Conservation (phyloP, 1,140 invertebrate species). For the Drosophila persimilis region DNA sequence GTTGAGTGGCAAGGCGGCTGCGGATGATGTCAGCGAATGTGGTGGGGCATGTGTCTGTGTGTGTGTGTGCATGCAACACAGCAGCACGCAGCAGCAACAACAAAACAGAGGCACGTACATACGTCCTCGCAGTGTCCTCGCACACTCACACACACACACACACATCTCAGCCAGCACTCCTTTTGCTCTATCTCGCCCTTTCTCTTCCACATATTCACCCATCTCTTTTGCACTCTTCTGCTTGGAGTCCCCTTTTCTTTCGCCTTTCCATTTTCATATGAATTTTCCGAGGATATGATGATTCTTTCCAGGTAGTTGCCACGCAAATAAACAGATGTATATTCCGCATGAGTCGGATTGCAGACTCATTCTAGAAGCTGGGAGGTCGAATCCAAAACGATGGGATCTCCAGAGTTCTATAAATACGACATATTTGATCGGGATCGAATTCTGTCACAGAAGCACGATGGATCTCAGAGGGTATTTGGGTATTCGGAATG, state of each 20-base stretch:
- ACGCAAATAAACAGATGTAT: too few species aligned
- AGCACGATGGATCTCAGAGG: too few species aligned
- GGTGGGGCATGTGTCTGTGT: slow-evolving; percentile 5
- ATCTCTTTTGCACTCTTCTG: slow-evolving; percentile 9
- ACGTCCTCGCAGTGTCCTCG: slow-evolving; percentile 71
- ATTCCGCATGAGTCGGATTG: too few species aligned
- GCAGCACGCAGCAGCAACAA: slow-evolving; percentile 39
- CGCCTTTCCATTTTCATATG: slow-evolving; percentile 16
- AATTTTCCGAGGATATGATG: too few species aligned
- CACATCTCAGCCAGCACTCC: slow-evolving; percentile 38
- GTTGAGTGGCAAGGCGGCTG: slow-evolving; percentile 38
- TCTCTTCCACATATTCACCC: not conserved
- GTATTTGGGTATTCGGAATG: too few species aligned
- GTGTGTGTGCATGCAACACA: slow-evolving; percentile 56
- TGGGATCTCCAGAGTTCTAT: too few species aligned
- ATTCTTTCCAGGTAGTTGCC: too few species aligned
- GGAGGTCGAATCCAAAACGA: too few species aligned
- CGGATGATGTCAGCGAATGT: slow-evolving; percentile 74
- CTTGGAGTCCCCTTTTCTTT: slow-evolving; percentile 33
- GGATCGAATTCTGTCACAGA: too few species aligned
- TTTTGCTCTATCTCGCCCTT: slow-evolving; percentile 21
- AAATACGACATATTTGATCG: too few species aligned
- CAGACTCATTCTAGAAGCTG: too few species aligned
- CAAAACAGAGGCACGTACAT: slow-evolving; percentile 54
- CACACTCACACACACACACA: slow-evolving; percentile 28